Evolutionary conservation across 2,113 vertebrate species (phyloP).

Genomic region (Pelmatolapia mariae): DNA sequence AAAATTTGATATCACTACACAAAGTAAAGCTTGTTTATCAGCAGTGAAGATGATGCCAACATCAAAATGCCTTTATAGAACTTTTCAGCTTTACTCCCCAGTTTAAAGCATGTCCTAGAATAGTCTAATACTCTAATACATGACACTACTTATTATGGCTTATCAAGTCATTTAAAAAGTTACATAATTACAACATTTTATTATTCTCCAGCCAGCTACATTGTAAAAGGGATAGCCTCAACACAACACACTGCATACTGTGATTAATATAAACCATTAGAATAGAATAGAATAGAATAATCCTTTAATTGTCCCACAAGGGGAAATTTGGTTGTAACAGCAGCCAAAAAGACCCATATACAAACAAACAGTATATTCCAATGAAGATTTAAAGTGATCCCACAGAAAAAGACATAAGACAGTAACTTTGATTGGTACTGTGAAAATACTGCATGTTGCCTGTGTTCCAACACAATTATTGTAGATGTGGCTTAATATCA

Average conservation of each 20-base stretch:
- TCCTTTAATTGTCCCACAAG: too few relatives aligned
- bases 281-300: too few relatives aligned
- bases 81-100: background rate
- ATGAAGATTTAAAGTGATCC: background rate
- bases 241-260: background rate
- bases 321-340: too few relatives aligned
- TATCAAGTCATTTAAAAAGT: background rate
- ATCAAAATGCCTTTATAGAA: accelerated
- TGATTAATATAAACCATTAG: background rate
- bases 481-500: background rate
- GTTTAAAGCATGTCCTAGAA: background rate
- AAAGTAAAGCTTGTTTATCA: background rate
- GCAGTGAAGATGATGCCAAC: background rate
- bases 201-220: background rate
- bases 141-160: background rate
- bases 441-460: background rate
- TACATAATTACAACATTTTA: background rate
- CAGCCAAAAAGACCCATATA: too few relatives aligned
- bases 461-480: background rate
- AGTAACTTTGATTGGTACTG: background rate
- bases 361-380: too few relatives aligned
- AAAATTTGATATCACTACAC: background rate
- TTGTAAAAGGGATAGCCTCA: background rate
- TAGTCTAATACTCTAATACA: background rate
- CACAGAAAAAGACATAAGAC: background rate